These are phyloP conservation scores for Semnornis frantzii DNA, from an alignment of 2,113 vertebrate species.

Conservation along the genomic window DNA sequence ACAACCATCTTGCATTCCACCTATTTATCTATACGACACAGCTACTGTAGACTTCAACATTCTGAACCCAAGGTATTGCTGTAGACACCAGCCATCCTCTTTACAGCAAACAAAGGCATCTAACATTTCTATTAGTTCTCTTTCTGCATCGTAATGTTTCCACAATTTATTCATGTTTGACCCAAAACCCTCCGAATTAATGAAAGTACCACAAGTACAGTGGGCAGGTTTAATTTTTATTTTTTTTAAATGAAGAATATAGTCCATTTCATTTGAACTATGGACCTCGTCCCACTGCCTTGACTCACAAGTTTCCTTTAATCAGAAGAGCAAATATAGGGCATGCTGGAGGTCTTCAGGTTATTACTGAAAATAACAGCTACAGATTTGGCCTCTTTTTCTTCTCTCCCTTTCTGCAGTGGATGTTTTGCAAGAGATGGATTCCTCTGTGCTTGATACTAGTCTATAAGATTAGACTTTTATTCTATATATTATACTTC, in stretches of 20 bases:
- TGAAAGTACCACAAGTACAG: neutral
- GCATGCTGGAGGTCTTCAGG: neutral
- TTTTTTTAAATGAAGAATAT: neutral
- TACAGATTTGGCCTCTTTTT: neutral
- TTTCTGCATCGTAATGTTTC: neutral
- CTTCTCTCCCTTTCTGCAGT: constrained; percentile 4
- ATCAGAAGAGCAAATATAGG: neutral
- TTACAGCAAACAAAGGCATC: neutral
- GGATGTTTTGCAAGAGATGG: constrained; percentile 18
- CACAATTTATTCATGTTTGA: neutral
- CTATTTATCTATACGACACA: neutral
- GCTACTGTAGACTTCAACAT: neutral
- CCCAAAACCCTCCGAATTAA: neutral
- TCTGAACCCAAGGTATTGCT: neutral
- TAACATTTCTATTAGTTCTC: neutral
- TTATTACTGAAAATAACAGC: neutral
- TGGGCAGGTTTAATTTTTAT: neutral
- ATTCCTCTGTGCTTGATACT: constrained; percentile 37
- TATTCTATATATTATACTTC: constrained; percentile 49
- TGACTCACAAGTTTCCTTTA: neutral
- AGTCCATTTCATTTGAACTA: neutral
- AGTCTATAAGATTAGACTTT: constrained; percentile 61
- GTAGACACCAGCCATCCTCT: neutral
- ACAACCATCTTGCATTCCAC: neutral
- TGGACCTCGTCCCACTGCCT: neutral